These are phyloP conservation scores for Sinotaia quadrata DNA, from an alignment of 2,888 invertebrate species.

Conservation along the genomic window DNA sequence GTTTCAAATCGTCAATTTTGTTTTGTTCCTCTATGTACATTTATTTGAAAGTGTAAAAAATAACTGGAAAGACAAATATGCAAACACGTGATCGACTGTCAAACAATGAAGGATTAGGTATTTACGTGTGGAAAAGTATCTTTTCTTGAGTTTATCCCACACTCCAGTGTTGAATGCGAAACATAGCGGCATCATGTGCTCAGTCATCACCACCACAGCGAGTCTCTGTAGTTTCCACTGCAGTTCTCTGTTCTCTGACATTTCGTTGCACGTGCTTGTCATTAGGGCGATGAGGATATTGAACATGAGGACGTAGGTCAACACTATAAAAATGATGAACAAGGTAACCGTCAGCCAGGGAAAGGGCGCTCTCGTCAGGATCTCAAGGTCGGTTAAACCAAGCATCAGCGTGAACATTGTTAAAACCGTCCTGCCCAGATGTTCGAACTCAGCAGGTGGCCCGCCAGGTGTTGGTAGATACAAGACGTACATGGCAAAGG, in stretches of 20 bases:
- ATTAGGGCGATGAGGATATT: slow-evolving; percentile 60
- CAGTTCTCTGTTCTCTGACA: slow-evolving; percentile 41
- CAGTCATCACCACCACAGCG: slow-evolving; percentile 19
- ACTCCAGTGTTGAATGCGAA: background rate
- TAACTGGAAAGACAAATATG: no score
- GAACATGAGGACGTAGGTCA: slow-evolving; percentile 53
- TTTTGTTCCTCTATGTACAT: no score
- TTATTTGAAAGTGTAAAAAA: no score
- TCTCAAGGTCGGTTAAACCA: slow-evolving; percentile 45
- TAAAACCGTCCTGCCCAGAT: slow-evolving; percentile 44
- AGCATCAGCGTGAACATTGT: slow-evolving; percentile 55
- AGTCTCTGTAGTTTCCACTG: slow-evolving; percentile 18
- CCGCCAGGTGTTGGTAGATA: slow-evolving; percentile 37
- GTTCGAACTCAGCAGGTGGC: slow-evolving; percentile 36
- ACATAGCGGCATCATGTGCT: background rate
- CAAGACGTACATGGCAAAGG: slow-evolving; percentile 49
- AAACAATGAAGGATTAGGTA: no score
- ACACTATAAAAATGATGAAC: slow-evolving; percentile 46
- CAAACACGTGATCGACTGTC: no score
- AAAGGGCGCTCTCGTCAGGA: slow-evolving; percentile 41
- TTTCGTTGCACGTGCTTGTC: slow-evolving; percentile 54
- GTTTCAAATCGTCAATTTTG: no score
- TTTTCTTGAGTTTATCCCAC: no score
- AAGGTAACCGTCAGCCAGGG: slow-evolving; percentile 51
- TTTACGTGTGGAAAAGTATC: no score